A percentile compares a stretch with the other conserved stretches of the same genome.
phyloP scores from a whole-genome alignment of 2,888 invertebrate genomes.

The Dinocampus coccinellae region DNA sequence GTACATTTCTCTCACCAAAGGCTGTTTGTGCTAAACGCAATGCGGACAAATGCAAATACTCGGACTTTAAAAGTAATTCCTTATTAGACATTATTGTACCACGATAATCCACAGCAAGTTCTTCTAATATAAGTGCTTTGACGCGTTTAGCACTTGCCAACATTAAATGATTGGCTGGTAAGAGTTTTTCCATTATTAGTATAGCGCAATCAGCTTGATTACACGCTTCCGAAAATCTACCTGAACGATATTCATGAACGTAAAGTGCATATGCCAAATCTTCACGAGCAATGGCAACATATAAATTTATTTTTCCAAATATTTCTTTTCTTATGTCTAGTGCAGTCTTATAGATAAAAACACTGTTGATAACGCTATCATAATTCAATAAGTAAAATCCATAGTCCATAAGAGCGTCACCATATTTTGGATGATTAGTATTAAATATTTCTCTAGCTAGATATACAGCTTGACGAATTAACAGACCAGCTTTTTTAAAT shows the following conservation, averaged over 20 bases:
- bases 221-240: slow-evolving; percentile 85
- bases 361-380: slow-evolving; percentile 86
- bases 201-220: slow-evolving; percentile 88
- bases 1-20: slow-evolving; percentile 94
- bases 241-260: slow-evolving; percentile 91
- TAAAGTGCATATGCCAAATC: slow-evolving; percentile 94
- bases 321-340: slow-evolving; percentile 80
- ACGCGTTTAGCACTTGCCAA: slow-evolving; percentile 91
- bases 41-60: slow-evolving; percentile 86
- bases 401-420: slow-evolving; percentile 88
- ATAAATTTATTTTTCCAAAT: slow-evolving; percentile 87
- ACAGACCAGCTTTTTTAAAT: slow-evolving; percentile 83
- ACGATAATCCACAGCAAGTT: slow-evolving; percentile 92
- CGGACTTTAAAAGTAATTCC: slow-evolving; percentile 82
- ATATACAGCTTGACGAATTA: slow-evolving; percentile 86
- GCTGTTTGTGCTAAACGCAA: slow-evolving; percentile 83
- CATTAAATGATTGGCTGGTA: slow-evolving; percentile 87
- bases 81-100: slow-evolving; percentile 71
- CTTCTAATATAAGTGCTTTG: slow-evolving; percentile 92
- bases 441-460: slow-evolving; percentile 77
- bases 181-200: slow-evolving; percentile 82
- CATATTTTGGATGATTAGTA: slow-evolving; percentile 82
- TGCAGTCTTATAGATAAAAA: slow-evolving; percentile 86
- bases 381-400: slow-evolving; percentile 92
- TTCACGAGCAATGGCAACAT: slow-evolving; percentile 91